Base-by-base conservation (phyloP, 2,113 vertebrate species). In the Nannospalax galili region DNA sequence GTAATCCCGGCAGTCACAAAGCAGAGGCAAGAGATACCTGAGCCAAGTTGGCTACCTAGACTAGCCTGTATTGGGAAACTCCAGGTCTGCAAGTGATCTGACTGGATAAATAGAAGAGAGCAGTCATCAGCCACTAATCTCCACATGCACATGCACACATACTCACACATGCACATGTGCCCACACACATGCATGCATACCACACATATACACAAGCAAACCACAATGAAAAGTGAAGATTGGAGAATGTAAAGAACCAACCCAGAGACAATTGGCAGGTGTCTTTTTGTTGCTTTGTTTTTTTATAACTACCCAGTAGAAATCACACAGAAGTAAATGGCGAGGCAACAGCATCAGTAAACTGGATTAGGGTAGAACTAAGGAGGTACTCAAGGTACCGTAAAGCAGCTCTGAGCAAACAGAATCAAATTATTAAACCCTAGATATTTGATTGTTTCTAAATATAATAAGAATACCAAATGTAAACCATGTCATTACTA, bases 251-350 rank as follows among this genome's bases (percentile, higher is more conserved):
- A 62, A 85, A 67, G 35, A 77, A 92, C 6, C 35, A 69, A 6
- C 62, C 45, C 73, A 73, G 92, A 84, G 28, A 35, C 69, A 90
- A 6, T 64, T 77, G 52, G 77, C 40, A 58, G 42, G 70, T 90
- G 40, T 8, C 62, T 28, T 84, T 75, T 82, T 17, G 4, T 70
- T 93, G 28, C 5, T 96, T 95, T 69, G 45, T 9, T 91, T 93
- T 94, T 95, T n/a, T 4, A 70, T 69, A 90, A 69, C 26, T 67
- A 20, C 45, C 1, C 19, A 19, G 32, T 73, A 16, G 64, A 77
- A 77, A 90, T 24, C n/a, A 22, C 48, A 48, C 45, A 52, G 35
- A 92, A 96, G 90, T 75, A 78, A 93, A 52, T 40, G 60, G 11
- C 15, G 62, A 56, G 62, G 14, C 56, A 79, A n/a, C 1, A 26